phyloP scores from a whole-genome alignment of 2,113 vertebrate species.

The Podiceps cristatus region DNA sequence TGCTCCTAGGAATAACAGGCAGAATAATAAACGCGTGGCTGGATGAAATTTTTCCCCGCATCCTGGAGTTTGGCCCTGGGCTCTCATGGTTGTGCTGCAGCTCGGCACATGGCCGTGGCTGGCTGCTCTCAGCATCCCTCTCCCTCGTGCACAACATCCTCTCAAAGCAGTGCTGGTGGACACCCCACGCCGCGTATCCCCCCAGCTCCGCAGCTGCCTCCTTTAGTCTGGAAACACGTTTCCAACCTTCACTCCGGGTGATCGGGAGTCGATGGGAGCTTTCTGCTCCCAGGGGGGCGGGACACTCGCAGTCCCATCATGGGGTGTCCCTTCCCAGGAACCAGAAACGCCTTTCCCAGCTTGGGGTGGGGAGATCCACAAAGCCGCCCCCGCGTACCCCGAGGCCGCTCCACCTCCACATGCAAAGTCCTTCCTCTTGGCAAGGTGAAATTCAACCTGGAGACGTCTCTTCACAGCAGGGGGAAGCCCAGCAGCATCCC shows the following conservation, averaged over 20 bases:
- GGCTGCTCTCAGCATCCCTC: not conserved
- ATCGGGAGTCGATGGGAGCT: not conserved
- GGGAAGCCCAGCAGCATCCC: not conserved
- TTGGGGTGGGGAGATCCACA: rapidly evolving
- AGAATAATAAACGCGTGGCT: not conserved
- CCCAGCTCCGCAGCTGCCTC: rapidly evolving
- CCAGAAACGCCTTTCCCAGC: not conserved
- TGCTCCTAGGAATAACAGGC: not conserved
- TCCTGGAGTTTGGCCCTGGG: not conserved
- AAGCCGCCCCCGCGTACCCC: rapidly evolving
- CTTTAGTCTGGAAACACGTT: not conserved
- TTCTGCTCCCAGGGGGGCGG: no score
- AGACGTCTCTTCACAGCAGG: not conserved
- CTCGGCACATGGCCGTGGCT: rapidly evolving
- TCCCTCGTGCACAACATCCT: not conserved
- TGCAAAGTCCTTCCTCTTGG: not conserved
- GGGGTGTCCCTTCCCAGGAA: not conserved
- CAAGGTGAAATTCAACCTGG: not conserved
- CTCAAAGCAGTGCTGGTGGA: not conserved
- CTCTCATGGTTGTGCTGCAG: not conserved
- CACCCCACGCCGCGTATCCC: rapidly evolving
- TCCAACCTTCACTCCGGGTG: not conserved
- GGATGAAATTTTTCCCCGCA: not conserved
- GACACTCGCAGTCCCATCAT: not conserved
- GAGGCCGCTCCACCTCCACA: not conserved